Base-by-base conservation (phyloP, 2,113 vertebrate species). In the Sorex araneus region DNA sequence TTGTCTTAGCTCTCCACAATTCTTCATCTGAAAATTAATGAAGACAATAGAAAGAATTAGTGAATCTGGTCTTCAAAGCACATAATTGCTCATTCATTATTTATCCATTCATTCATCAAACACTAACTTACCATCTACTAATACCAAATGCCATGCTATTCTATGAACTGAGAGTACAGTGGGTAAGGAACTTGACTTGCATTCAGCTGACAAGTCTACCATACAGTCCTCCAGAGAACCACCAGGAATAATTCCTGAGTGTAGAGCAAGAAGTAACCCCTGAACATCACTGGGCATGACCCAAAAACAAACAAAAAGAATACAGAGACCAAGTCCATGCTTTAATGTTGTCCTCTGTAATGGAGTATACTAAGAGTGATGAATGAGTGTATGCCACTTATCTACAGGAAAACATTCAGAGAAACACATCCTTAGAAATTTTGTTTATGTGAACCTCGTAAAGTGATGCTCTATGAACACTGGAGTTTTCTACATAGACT, bases 11-110 rank as follows among this genome's bases (percentile, higher is more conserved):
- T 77, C 40, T 47, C 54, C 69, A 64, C 15, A 85, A 75, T 36
- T 76, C 78, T 11, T 94, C 74, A 71, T 70, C 92, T 92, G 87
- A 87, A 94, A 94, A 78, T 82, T 70, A 84, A 73, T 19, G 5
- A 84, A 82, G 66, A 85, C 64, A 75, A 28, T 18, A 47, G 83
- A 74, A 87, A 80, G 64, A 92, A 85, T 54, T 30, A 92, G 32
- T 77, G 21, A 57, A 34, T 82, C 40, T 90, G 10, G 77, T 92
- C 93, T 69, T 74, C 11, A 84, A 85, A 85, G 25, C 54, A 73
- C 83, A 36, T 25, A 89, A 34, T 69, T 74, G 57, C 32, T 71
- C 69, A n/a, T 34, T 64, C 28, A 18, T 60, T 50, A 50, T 50
- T 79, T 36, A 32, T 43, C 67, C 40, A n/a, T 92, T 84, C 32